Base-by-base conservation (phyloP, 2,113 vertebrate species). In the Emydocephalus ijimae region DNA sequence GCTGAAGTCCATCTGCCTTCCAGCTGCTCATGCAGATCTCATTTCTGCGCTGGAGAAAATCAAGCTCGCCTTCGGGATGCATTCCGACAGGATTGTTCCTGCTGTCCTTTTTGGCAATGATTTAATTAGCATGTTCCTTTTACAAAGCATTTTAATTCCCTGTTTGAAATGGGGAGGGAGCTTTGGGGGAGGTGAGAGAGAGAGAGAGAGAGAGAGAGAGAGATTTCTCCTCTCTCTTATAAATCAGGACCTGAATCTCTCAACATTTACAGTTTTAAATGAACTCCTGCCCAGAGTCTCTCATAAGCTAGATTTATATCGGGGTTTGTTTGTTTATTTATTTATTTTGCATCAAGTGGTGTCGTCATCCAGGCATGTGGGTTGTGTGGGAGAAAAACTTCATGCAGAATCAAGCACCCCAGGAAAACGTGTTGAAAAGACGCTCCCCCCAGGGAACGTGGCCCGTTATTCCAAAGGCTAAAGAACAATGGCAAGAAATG, bases 221-320 rank as follows among this genome's bases (percentile, higher is more conserved):
- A 48, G 6, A 48, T 48, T 48, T 48, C 48, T 48, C 48, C 48
- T 48, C 6, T 48, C 6, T 21, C 1, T 91, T 94, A 95, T 98
- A 96, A 97, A 97, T 98, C 98, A 97, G 97, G 95, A 94, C 14
- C 92, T 93, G 97, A 97, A 97, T 98, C 97, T 97, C 97, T 98
- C 97, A 98, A 97, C 98, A 98, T 98, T 98, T 98, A 96, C 95
- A 96, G 96, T 97, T 98, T 98, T 97, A 98, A 98, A 98, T 98
- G 97, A 98, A 98, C 98, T 98, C 97, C 97, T 97, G 97, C 97
- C 97, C 97, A 98, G 98, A 98, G 97, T 98, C 97, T 98, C 97
- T 98, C 97, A 98, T 98, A 98, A 98, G 97, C 97, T 96, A 97
- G 98, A 98, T 98, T 98, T 98, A 98, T 98, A 98, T 98, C 98